Evolutionary conservation across 2,797 vertebrate species (phyloP).

Genomic region (Nannoperca obscura): DNA sequence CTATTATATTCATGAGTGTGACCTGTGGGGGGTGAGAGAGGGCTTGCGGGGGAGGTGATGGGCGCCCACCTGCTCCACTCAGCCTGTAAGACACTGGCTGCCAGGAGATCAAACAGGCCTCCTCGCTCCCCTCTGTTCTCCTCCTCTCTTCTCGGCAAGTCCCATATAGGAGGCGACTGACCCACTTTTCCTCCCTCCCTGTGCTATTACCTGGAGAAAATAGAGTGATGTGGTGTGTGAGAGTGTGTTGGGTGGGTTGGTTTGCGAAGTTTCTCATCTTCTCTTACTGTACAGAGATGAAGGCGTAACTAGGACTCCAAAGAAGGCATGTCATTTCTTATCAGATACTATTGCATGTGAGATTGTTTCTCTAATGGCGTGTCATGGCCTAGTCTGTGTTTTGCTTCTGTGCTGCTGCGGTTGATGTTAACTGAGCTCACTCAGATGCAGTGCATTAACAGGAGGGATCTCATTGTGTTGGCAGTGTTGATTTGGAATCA

Average conservation of each 20-base stretch:
- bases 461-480: conserved; percentile 27
- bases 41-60: conserved; percentile 39
- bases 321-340: conserved; percentile 66
- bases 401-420: conserved; percentile 28
- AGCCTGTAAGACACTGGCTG: conserved; percentile 65
- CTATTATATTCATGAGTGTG: conserved; percentile 78
- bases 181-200: conserved; percentile 75
- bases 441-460: conserved; percentile 22
- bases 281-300: conserved; percentile 57
- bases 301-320: conserved; percentile 58
- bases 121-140: conserved; percentile 60
- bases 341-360: conserved; percentile 46
- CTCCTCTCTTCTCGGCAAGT: conserved; percentile 53
- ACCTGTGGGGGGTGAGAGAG: conserved; percentile 56
- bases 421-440: conserved; percentile 38
- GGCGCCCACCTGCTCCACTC: conserved; percentile 76
- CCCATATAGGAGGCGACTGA: conserved; percentile 74
- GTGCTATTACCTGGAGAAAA: conserved; percentile 77
- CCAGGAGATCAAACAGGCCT: conserved; percentile 76
- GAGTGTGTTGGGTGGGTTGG: conserved; percentile 32
- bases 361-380: conserved; percentile 55
- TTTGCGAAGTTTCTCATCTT: conserved; percentile 60
- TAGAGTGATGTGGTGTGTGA: conserved; percentile 50
- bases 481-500: conserved; percentile 59
- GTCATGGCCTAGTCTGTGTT: conserved; percentile 31